Evolutionary conservation across 2,113 vertebrate species (phyloP).

Genomic region (Rhinopithecus roxellana): DNA sequence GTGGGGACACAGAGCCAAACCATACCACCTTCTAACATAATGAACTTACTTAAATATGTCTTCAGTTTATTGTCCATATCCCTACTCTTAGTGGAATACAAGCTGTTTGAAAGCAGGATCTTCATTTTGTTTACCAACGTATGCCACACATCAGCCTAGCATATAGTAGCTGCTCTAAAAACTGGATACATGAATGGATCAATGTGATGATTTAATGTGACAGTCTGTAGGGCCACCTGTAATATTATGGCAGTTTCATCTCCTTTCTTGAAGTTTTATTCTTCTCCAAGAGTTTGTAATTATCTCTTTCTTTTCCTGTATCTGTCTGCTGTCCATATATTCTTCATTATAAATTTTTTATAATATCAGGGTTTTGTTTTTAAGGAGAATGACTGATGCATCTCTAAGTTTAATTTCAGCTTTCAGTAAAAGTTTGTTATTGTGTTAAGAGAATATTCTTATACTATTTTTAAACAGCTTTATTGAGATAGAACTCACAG

Average conservation of each 20-base stretch:
- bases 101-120: not conserved
- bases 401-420: not conserved
- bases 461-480: not conserved
- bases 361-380: not conserved
- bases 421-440: not conserved
- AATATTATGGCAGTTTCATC: too few species aligned
- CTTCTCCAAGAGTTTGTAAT: not conserved
- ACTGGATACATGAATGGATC: not conserved
- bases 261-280: not conserved
- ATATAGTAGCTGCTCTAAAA: not conserved
- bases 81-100: not conserved
- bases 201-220: not conserved
- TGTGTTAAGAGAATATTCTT: not conserved
- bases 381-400: slow-evolving; percentile 4
- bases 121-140: not conserved
- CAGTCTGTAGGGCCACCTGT: too few species aligned
- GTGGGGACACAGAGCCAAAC: too few species aligned
- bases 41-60: not conserved
- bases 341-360: not conserved
- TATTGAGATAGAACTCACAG: not conserved
- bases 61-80: not conserved
- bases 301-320: not conserved
- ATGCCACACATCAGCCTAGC: not conserved
- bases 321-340: not conserved
- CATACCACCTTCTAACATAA: not conserved